Evolutionary conservation across 2,113 vertebrate species (phyloP).

Genomic region (Clinocottus analis): DNA sequence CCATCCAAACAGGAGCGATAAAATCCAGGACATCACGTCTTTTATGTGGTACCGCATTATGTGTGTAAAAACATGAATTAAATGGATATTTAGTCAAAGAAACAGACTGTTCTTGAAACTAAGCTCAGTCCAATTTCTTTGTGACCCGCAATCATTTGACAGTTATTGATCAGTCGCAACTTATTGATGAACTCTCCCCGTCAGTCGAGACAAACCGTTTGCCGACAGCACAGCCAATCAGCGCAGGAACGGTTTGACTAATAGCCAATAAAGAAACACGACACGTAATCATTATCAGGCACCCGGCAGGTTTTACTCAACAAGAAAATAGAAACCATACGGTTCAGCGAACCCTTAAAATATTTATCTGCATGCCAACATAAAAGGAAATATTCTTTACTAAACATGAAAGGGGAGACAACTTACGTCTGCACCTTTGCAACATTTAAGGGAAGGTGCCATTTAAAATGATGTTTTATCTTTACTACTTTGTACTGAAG

Average conservation of each 20-base stretch:
- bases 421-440: neutral
- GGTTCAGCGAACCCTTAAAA: neutral
- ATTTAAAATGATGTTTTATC: no score
- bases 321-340: neutral
- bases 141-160: conserved; percentile 4
- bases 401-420: neutral
- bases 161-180: conserved; percentile 4
- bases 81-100: neutral
- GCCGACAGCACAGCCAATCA: neutral
- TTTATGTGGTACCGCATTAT: no score
- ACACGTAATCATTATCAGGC: neutral
- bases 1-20: no score
- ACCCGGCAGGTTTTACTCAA: neutral
- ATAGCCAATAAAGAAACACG: conserved; percentile 8
- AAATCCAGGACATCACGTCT: no score
- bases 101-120: neutral
- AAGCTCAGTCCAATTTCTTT: neutral
- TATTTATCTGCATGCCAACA: neutral
- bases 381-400: neutral
- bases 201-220: conserved; percentile 16
- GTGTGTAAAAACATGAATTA: neutral
- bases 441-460: neutral
- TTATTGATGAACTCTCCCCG: conserved; percentile 8
- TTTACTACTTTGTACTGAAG: neutral
- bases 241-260: neutral